Evolutionary conservation across 2,113 vertebrate species (phyloP).

Genomic region (Vireo altiloquus): DNA sequence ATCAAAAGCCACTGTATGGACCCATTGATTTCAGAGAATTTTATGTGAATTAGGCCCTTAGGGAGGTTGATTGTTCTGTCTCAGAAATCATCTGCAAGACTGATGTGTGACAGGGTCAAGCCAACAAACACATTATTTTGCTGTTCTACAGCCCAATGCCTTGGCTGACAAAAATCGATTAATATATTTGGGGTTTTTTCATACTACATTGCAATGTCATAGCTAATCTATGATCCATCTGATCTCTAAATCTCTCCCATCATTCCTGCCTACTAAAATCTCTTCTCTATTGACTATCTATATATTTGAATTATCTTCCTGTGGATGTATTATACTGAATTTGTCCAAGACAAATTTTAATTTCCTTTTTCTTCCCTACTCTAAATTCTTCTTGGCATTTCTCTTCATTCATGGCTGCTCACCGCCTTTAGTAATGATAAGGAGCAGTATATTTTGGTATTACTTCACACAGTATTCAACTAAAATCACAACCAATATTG

Average conservation of each 20-base stretch:
- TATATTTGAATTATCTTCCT: neutral
- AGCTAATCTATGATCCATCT: neutral
- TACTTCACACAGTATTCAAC: neutral
- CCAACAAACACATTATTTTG: neutral
- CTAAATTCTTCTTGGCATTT: neutral
- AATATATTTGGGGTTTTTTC: neutral
- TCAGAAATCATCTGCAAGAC: neutral
- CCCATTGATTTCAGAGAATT: neutral
- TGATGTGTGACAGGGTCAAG: neutral
- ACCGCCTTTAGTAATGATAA: neutral
- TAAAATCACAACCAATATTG: conserved; percentile 33
- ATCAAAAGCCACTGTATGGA: neutral
- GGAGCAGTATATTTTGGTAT: neutral
- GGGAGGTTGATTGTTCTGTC: neutral
- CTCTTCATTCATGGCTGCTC: neutral
- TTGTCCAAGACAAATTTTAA: neutral
- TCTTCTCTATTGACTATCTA: neutral
- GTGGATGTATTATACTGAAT: neutral
- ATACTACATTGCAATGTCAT: neutral
- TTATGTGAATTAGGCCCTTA: neutral
- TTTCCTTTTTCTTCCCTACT: neutral
- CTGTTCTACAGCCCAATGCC: neutral
- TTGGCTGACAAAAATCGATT: neutral
- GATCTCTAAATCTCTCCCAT: neutral
- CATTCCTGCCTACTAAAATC: neutral